phyloP scores from a whole-genome alignment of 2,888 invertebrate genomes.

The Thalpophila matura region DNA sequence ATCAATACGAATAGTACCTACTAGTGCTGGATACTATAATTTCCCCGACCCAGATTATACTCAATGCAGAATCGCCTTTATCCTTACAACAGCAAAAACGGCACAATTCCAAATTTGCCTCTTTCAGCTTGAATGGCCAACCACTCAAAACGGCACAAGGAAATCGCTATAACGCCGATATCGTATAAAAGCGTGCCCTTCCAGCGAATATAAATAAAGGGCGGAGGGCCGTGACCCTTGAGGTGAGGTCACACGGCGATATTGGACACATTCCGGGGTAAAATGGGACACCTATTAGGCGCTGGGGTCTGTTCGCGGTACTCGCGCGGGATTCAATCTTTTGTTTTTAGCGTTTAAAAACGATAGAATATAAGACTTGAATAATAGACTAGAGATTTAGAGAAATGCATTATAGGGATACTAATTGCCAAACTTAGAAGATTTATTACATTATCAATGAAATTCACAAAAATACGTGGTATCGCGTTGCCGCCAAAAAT shows the following conservation, averaged over 20 bases:
- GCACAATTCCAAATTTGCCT: constrained; percentile 27
- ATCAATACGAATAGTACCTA: background rate
- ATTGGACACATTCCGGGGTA: constrained; percentile 58
- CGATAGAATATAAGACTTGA: too few species aligned
- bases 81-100: constrained; percentile 6
- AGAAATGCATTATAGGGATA: too few species aligned
- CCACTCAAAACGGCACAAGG: constrained; percentile 48
- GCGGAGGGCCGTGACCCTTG: constrained; percentile 39
- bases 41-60: background rate
- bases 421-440: too few species aligned
- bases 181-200: constrained; percentile 52
- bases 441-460: too few species aligned
- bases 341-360: constrained; percentile 8
- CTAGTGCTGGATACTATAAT: background rate
- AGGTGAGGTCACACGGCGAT: constrained; percentile 47
- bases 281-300: constrained; percentile 52
- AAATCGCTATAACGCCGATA: constrained; percentile 50
- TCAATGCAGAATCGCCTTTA: background rate
- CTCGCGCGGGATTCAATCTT: constrained; percentile 20
- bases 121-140: constrained; percentile 26
- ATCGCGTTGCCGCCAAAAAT: too few species aligned
- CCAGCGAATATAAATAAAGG: constrained; percentile 60
- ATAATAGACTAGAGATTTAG: too few species aligned
- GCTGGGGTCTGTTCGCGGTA: constrained; percentile 34
- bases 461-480: too few species aligned